phyloP scores from a whole-genome alignment of 2,113 vertebrate genomes.

The Suricata suricatta region DNA sequence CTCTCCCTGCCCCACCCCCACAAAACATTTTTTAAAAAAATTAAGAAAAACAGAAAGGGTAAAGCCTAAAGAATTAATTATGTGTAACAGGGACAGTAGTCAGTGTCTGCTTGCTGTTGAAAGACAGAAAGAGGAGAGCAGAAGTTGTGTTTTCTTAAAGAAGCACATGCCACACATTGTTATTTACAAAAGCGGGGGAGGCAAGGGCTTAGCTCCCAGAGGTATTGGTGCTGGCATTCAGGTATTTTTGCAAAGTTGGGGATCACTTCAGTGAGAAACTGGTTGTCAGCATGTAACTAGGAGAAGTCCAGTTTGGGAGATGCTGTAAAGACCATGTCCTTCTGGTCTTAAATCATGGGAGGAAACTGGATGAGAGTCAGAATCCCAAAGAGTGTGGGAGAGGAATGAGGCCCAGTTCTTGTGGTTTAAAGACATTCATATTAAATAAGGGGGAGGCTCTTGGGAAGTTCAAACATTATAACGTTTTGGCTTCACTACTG shows the following conservation, averaged over 20 bases:
- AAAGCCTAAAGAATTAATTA: neutral
- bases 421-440: conserved; percentile 72
- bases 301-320: neutral
- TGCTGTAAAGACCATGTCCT: neutral
- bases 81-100: neutral
- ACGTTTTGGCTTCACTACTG: conserved; percentile 45
- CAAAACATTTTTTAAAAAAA: no score
- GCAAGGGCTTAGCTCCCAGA: neutral
- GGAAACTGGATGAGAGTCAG: neutral
- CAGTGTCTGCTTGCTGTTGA: neutral
- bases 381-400: conserved; percentile 56
- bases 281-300: neutral
- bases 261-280: neutral
- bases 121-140: neutral
- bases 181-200: neutral
- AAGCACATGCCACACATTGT: neutral
- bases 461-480: conserved; percentile 30
- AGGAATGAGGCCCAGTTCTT: conserved; percentile 37
- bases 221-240: neutral
- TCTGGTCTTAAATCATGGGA: neutral
- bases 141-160: neutral
- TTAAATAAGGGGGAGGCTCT: conserved; percentile 44
- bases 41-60: no score
- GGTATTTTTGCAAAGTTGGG: neutral
- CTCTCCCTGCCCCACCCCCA: no score